Evolutionary conservation across 2,113 vertebrate species (phyloP).

Genomic region (Bos javanicus): DNA sequence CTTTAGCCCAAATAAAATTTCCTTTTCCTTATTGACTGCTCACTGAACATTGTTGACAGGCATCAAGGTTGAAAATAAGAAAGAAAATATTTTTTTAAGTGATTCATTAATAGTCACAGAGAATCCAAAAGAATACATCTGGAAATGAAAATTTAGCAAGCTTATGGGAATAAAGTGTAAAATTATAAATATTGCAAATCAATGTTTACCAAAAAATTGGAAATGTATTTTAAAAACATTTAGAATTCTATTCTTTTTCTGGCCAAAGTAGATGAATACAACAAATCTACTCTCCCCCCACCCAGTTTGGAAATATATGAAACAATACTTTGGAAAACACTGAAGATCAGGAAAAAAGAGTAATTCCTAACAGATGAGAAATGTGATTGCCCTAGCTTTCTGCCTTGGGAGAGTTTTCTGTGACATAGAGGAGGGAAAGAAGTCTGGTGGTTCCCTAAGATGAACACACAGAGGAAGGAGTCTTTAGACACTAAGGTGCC

Average conservation of each 20-base stretch:
- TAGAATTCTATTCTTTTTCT: background rate
- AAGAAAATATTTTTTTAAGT: background rate
- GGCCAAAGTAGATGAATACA: background rate
- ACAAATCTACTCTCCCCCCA: background rate
- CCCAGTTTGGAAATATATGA: background rate
- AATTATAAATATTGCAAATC: background rate
- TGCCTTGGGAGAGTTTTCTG: background rate
- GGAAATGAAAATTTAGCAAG: background rate
- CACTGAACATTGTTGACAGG: background rate
- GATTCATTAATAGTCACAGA: background rate
- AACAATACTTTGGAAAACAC: background rate
- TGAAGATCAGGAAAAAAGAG: background rate
- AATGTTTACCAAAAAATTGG: background rate
- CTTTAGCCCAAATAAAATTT: background rate
- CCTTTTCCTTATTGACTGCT: background rate
- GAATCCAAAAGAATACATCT: background rate
- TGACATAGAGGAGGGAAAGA: background rate
- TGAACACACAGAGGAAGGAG: background rate
- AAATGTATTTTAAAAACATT: background rate
- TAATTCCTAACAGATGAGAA: background rate
- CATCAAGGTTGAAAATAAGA: background rate
- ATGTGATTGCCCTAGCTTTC: background rate
- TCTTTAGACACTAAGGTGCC: background rate
- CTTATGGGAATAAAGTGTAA: background rate
- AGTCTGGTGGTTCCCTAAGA: background rate